Evolutionary conservation across 2,888 invertebrate genomes (phyloP), one percentile per base, ranked within the genome.

Genomic region (Cybosia mesomella): DNA sequence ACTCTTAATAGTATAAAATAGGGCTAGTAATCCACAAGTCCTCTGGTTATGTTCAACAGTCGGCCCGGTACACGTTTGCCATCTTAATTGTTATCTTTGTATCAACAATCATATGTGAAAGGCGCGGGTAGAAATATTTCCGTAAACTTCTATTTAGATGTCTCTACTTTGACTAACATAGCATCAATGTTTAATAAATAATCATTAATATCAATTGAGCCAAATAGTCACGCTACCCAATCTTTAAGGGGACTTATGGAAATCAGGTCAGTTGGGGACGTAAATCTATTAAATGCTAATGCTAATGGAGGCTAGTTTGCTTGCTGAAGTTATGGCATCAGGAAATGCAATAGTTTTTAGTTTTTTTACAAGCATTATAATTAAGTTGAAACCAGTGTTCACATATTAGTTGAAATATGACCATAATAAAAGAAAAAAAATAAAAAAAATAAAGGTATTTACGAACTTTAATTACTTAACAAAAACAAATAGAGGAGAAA

Each of bases 171-270:
- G 49, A 49, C 15, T 55, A 24, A 4, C 62, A 53, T 55, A 22
- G 22, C 49, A n/a, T 49, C 36, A 36, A 54, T 21, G 18, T 32
- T 34, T 22, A 54, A 63, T 63, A 24, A 63, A 63, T 55, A 63
- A n/a, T 55, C 54, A 63, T 63, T 34, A 63, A 32, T 39, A 36
- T 15, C 24, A 43, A 58, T 64, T 43, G 36, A 58, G 8, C 8
- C 39, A 57, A 11, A 39, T 24, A 10, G 57, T 64, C 49, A 49
- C 49, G 49, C 49, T 49, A 49, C 9, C 18, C 64, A 64, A 39
- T 58, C 18, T n/a, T 28, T 62, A 39, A 18, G 10, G n/a, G 43
- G 57, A 57, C 64, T 13, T 58, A 64, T 64, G 57, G 13, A 57
- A 64, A 58, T 57, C 15, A 43, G 64, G 57, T 58, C 28, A 58